Conservation (phyloP, 2,797 vertebrate species). For the Falco novaeseelandiae region DNA sequence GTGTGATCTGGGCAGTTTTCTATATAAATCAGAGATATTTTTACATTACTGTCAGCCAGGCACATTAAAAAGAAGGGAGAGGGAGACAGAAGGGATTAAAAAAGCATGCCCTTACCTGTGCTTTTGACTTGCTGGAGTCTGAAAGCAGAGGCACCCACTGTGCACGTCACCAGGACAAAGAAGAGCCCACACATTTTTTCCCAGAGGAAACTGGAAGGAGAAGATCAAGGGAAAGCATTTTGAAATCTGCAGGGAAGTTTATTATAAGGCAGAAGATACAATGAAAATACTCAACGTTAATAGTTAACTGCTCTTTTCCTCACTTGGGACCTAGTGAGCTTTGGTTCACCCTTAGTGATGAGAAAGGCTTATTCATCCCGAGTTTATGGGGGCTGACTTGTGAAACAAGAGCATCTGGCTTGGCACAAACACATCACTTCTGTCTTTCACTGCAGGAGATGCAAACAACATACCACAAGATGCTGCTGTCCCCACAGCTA, state of each 20-base stretch:
- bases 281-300: neutral
- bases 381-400: neutral
- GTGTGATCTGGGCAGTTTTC: conserved; percentile 70
- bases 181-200: neutral
- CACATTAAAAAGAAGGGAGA: neutral
- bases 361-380: neutral
- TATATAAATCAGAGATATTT: conserved; percentile 45
- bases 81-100: neutral
- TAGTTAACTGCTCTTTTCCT: neutral
- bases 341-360: neutral
- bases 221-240: neutral
- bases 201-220: neutral
- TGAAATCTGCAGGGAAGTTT: conserved; percentile 34
- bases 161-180: conserved; percentile 7
- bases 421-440: neutral
- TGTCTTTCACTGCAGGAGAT: neutral
- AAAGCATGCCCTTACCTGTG: conserved; percentile 45
- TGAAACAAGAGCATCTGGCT: neutral
- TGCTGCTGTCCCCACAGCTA: neutral
- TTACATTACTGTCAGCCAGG: neutral
- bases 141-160: conserved; percentile 32
- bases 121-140: conserved; percentile 27
- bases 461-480: conserved; percentile 10
- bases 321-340: neutral
- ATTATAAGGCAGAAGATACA: neutral